Base-by-base conservation (phyloP, 2,113 vertebrate genomes). In the Hydrolagus affinis region DNA sequence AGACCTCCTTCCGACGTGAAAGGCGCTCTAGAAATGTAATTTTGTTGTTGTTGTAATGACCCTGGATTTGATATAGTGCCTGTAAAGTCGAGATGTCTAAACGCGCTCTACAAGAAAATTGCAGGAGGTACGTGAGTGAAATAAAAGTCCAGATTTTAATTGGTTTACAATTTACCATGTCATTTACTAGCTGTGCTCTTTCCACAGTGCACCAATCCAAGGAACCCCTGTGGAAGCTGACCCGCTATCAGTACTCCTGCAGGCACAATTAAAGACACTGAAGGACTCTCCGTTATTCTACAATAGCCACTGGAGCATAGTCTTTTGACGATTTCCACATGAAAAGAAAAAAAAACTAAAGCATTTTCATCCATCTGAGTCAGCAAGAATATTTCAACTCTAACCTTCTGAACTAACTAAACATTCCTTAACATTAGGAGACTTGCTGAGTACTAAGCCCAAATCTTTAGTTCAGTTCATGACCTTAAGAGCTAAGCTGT, bases 111-210 rank as follows among this genome's bases (percentile, higher is more conserved):
- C 44, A 44, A 44, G 44, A 44, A 44, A 44, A 44, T 44, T 44
- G 44, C 44, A 80, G 56, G 23, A 28, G 15, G 4, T 21, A 64
- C 21, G 15, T 66, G 25, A 28, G 59, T 64, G 59, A 83, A 62
- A 83, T 66, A 83, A 83, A 66, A 66, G 14, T 66, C 60, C 78
- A 66, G 25, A 64, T 23, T 83, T 10, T 83, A 25, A 59, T 64
- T 17, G 15, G 25, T 30, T 62, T 83, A 66, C 62, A 32, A 19
- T 15, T 14, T 23, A 11, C 8, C 15, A 68, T 30, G 44, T 44
- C 44, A 44, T 44, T 44, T 44, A 1, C 44, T 66, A 83, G 66
- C 23, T 83, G 28, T 8, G 2, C 28, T 17, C 10, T 25, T 30
- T 80, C 28, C 66, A 60, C 64, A 32, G 10, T 30, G 25, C 25